Percentiles rank a stretch among this genome's conserved stretches.
Evolutionary conservation across 2,113 vertebrate genomes (phyloP).

Genomic region (Gymnorhina tibicen): DNA sequence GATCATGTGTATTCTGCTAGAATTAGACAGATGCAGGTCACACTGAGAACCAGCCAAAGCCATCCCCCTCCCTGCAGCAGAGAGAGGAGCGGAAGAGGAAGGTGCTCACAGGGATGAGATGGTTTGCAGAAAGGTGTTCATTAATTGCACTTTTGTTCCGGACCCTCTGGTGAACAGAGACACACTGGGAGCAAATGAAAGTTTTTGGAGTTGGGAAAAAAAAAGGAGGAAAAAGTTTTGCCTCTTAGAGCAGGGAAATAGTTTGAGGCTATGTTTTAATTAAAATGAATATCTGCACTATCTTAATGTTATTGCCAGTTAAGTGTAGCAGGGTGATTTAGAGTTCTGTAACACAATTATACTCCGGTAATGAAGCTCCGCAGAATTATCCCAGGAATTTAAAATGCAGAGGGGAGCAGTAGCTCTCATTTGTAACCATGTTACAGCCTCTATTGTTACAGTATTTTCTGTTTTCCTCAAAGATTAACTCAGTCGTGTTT

Average conservation of each 20-base stretch:
- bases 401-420: conserved; percentile 76
- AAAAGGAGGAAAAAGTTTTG: conserved; percentile 63
- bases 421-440: conserved; percentile 79
- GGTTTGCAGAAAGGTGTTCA: conserved; percentile 45
- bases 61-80: not conserved
- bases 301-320: conserved; percentile 86
- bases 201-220: not conserved
- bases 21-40: not conserved
- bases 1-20: not conserved
- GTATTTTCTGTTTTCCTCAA: conserved; percentile 79
- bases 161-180: conserved; percentile 51
- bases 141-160: conserved; percentile 61
- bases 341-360: conserved; percentile 83
- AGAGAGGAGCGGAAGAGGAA: no score
- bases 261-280: conserved; percentile 84
- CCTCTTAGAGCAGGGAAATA: conserved; percentile 73
- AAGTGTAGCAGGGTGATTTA: conserved; percentile 83
- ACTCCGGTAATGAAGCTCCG: conserved; percentile 77
- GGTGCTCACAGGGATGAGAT: not conserved
- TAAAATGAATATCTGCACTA: conserved; percentile 84
- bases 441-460: conserved; percentile 77
- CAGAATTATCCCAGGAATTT: conserved; percentile 81
- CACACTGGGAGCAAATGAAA: conserved; percentile 59
- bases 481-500: conserved; percentile 75
- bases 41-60: not conserved